Evolutionary conservation across 1,140 invertebrate genomes (phyloP).

Genomic region (Lithobius niger): DNA sequence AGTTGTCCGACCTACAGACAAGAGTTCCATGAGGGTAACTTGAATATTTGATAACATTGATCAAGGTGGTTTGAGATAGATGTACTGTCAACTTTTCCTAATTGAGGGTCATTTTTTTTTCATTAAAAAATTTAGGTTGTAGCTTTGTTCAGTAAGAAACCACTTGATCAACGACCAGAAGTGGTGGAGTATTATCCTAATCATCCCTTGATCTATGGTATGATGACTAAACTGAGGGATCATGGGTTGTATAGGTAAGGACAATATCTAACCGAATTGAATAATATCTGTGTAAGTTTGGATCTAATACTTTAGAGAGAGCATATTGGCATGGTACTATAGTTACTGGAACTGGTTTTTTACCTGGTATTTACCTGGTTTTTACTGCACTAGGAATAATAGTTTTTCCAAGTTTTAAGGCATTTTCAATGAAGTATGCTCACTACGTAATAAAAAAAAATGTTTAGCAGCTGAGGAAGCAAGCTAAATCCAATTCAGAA

Average conservation of each 20-base stretch:
- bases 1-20: conserved; percentile 53
- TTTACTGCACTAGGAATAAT: too few relatives aligned
- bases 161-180: conserved; percentile 54
- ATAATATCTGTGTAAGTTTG: too few relatives aligned
- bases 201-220: conserved; percentile 51
- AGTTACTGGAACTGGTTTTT: too few relatives aligned
- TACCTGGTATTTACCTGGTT: too few relatives aligned
- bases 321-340: too few relatives aligned
- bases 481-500: too few relatives aligned
- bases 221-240: background rate
- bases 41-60: background rate
- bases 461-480: too few relatives aligned
- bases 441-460: too few relatives aligned
- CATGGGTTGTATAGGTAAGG: background rate
- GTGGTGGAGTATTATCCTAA: conserved; percentile 76
- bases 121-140: conserved; percentile 41
- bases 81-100: background rate
- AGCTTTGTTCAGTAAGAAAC: conserved; percentile 56
- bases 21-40: conserved; percentile 48
- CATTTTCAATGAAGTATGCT: too few relatives aligned
- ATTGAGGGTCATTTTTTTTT: conserved; percentile 1
- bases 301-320: too few relatives aligned
- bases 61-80: background rate
- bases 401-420: too few relatives aligned
- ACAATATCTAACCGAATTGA: too few relatives aligned